A percentile compares a stretch with the other conserved stretches of the same genome.
These are phyloP conservation scores for Aphyosemion australe DNA, from an alignment of 2,113 vertebrate species.

Conservation along the genomic window DNA sequence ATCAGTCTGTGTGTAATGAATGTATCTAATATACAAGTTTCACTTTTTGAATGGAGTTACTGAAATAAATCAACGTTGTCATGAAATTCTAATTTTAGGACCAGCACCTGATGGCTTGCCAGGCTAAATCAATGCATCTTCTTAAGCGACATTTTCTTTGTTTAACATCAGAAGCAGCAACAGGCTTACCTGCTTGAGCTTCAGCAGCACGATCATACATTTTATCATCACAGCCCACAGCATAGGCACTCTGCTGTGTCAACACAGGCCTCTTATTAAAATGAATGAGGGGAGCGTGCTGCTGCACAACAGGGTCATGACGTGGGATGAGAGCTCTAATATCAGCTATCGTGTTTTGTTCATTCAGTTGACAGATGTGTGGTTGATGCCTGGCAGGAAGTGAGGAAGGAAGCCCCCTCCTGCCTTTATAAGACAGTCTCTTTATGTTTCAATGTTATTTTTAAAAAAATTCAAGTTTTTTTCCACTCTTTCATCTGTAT, in stretches of 20 bases:
- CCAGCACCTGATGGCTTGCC: no score
- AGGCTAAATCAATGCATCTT: neutral
- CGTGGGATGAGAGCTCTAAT: neutral
- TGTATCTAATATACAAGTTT: no score
- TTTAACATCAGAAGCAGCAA: neutral
- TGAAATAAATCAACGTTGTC: no score
- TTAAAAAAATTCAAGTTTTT: no score
- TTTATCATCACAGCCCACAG: neutral
- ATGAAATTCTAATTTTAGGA: no score
- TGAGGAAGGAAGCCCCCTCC: neutral
- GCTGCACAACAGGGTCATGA: neutral
- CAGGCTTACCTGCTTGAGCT: neutral
- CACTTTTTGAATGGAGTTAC: no score
- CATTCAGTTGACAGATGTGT: neutral
- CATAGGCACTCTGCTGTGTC: neutral
- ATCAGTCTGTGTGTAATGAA: no score
- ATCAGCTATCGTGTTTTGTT: neutral
- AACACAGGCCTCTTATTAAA: constrained; percentile 1
- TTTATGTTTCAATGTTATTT: no score
- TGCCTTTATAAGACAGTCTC: no score
- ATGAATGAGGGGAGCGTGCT: neutral
- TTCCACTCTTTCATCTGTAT: no score
- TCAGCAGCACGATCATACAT: neutral
- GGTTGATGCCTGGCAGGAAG: neutral
- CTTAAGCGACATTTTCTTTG: neutral